Conservation (phyloP, 2,797 vertebrate genomes). For the Neosilurus mollespiculum region DNA sequence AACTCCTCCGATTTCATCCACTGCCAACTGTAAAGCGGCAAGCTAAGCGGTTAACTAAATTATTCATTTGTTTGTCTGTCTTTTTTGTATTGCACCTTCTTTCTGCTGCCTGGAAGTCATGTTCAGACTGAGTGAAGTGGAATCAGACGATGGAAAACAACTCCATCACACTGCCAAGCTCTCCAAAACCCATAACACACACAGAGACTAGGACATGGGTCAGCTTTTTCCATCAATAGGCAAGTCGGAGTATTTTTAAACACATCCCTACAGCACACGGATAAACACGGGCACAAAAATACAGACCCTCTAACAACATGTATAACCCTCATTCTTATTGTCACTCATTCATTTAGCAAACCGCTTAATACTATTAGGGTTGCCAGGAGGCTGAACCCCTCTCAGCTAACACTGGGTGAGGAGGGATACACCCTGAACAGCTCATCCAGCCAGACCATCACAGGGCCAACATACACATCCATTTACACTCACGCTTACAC, state of each 20-base stretch:
- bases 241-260: too few species aligned
- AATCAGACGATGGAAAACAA: constrained; percentile 6
- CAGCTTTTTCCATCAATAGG: constrained; percentile 23
- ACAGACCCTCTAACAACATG: not conserved
- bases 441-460: too few species aligned
- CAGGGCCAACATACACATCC: too few species aligned
- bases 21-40: not conserved
- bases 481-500: too few species aligned
- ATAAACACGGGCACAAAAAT: not conserved
- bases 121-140: not conserved
- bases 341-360: too few species aligned
- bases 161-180: not conserved
- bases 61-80: constrained; percentile 26
- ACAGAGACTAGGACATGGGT: not conserved
- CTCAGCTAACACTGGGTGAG: too few species aligned
- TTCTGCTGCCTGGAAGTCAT: constrained; percentile 26
- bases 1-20: constrained; percentile 18
- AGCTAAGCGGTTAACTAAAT: constrained; percentile 29
- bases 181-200: not conserved
- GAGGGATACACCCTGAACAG: too few species aligned
- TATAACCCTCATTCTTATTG: too few species aligned
- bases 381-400: too few species aligned
- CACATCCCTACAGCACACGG: too few species aligned
- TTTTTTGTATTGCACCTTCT: constrained; percentile 17
- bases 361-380: too few species aligned